A percentile compares a stretch with the other conserved stretches of the same genome.
Conservation (phyloP, 1,140 invertebrate species). For the Drosophila neocordata region DNA sequence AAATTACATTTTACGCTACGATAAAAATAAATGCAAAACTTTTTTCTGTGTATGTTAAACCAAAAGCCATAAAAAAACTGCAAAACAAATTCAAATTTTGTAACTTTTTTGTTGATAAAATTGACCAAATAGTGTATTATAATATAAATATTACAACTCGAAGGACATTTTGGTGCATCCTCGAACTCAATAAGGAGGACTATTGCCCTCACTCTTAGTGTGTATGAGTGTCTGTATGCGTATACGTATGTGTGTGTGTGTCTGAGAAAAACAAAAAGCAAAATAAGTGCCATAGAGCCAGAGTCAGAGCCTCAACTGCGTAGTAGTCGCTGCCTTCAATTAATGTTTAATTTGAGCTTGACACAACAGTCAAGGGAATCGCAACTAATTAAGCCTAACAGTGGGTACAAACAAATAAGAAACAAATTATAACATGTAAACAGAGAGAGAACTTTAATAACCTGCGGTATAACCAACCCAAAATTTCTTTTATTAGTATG, state of each 20-base stretch:
- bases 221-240: constrained; percentile 12
- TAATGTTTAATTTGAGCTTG: constrained; percentile 37
- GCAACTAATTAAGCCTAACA: constrained; percentile 47
- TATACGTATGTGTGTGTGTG: constrained; percentile 14
- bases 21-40: constrained; percentile 22
- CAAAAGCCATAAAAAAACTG: background rate
- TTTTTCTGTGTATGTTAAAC: background rate
- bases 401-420: constrained; percentile 19
- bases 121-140: background rate
- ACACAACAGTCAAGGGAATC: constrained; percentile 29
- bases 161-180: constrained; percentile 38
- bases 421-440: constrained; percentile 4
- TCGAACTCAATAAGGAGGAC: constrained; percentile 25
- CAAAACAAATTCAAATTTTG: background rate
- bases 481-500: background rate
- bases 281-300: constrained; percentile 27
- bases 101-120: background rate
- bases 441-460: constrained; percentile 36
- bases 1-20: constrained; percentile 34
- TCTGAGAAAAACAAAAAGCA: constrained; percentile 44
- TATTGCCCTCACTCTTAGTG: constrained; percentile 34
- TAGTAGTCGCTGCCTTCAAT: constrained; percentile 37
- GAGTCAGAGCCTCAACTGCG: constrained; percentile 54
- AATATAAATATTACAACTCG: no score
- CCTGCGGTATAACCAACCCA: constrained; percentile 33